Percentiles rank a stretch among this genome's conserved stretches.
phyloP scores from a whole-genome alignment of 64 coral and sea anemone species.

The Montipora sp. region DNA sequence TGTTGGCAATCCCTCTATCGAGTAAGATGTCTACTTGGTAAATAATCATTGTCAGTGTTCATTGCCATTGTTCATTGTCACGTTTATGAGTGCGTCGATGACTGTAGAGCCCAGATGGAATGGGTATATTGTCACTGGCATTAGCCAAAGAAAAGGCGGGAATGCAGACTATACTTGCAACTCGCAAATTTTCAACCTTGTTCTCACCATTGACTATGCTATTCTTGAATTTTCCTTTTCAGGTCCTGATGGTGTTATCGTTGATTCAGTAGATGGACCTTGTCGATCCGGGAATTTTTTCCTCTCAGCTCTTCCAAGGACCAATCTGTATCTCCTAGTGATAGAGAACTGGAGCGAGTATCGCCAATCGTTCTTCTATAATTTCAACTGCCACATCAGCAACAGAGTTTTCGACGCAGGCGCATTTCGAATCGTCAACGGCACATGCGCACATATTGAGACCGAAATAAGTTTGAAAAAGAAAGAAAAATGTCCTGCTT shows the following conservation, averaged over 20 bases:
- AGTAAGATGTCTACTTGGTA: too few relatives aligned
- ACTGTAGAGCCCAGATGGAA: too few relatives aligned
- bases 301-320: constrained; percentile 77
- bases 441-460: constrained; percentile 96
- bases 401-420: constrained; percentile 94
- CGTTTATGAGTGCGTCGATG: too few relatives aligned
- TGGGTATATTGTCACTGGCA: too few relatives aligned
- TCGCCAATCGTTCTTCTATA: constrained; percentile 92
- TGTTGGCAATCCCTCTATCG: too few relatives aligned
- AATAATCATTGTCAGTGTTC: too few relatives aligned
- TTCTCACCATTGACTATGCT: too few relatives aligned
- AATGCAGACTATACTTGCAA: too few relatives aligned
- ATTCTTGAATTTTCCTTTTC: neutral
- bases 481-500: constrained; percentile 86
- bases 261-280: constrained; percentile 75
- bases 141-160: too few relatives aligned
- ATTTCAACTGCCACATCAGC: constrained; percentile 98
- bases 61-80: too few relatives aligned
- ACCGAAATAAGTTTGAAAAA: constrained; percentile 71
- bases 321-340: constrained; percentile 91
- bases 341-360: constrained; percentile 94
- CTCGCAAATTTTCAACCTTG: too few relatives aligned
- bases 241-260: constrained; percentile 72
- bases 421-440: constrained; percentile 97
- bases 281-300: constrained; percentile 91